Evolutionary conservation across 2,113 vertebrate species (phyloP), one percentile per base, ranked within the genome.

Genomic region (Procavia capensis): DNA sequence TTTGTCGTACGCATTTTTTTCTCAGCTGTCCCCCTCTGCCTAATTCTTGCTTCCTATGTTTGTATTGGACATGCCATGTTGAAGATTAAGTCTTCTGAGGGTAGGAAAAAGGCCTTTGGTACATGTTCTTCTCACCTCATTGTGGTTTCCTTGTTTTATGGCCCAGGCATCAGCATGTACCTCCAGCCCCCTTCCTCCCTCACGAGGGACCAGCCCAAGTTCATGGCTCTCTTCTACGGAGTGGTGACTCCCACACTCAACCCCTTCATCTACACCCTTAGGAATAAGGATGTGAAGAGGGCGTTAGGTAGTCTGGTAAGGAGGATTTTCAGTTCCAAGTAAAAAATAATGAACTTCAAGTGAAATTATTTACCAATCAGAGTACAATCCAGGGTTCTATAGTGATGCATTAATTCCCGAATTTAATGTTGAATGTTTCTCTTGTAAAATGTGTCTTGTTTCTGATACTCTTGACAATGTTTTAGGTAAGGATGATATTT

Each of bases 51-150:
- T 45, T 96, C 93, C 7, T 96, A 96, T 25, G 17, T 70, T 31
- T 93, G 43, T 34, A 95, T 96, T 59, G 61, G 93, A 8, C 34
- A 36, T 20, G 45, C 83, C 76, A 31, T 96, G 9, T 2, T 85
- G 22, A 81, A 27, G 29, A 96, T 94, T 20, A 83, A 68, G 5
- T 94, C 64, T 59, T 31, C 57, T 13, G 57, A 31, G 75, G 78
- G 74, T 5, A 94, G 61, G 66, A 63, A 47, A 59, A 96, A 96
- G 81, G 92, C 92, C 70, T 92, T 96, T 91, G 90, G 91, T 13
- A 96, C 95, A 27, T 96, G 95, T 83, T 90, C 80, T 17, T 96
- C 88, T 5, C 95, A 96, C 31, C 83, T 96, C 17, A 78, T 91
- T 39, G 92, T 96, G 31, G 88, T 96, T 36, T 83, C 59, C 25